phyloP scores from a whole-genome alignment of 2,797 vertebrate genomes.

The Strix occidentalis region DNA sequence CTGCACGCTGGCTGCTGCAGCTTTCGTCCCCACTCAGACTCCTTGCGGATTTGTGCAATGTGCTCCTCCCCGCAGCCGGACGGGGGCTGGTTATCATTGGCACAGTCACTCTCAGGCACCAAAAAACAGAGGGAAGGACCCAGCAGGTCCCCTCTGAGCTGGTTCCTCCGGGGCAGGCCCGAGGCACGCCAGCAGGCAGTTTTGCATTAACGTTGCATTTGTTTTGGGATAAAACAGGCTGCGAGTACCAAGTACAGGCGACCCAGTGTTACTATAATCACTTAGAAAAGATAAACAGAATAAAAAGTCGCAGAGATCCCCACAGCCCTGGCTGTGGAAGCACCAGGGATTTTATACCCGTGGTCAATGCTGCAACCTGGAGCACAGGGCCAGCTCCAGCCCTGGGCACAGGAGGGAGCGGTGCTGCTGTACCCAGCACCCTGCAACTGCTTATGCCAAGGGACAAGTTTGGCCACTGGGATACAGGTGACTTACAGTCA shows the following conservation, averaged over 20 bases:
- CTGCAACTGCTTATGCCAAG: background rate
- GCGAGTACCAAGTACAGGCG: background rate
- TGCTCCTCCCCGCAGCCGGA: background rate
- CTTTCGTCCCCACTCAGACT: background rate
- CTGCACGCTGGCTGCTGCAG: background rate
- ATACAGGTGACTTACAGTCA: background rate
- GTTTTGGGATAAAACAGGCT: slow-evolving; percentile 37
- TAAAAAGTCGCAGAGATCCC: background rate
- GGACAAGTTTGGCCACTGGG: background rate
- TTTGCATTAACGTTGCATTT: slow-evolving; percentile 28
- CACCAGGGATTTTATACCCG: background rate
- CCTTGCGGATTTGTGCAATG: background rate
- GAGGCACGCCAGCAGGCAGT: background rate
- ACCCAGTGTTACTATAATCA: background rate
- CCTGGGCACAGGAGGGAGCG: background rate
- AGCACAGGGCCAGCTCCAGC: background rate
- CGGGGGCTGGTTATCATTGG: background rate
- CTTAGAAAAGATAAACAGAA: background rate
- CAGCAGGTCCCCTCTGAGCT: background rate
- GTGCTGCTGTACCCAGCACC: background rate
- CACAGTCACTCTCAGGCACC: background rate
- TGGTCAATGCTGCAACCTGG: background rate
- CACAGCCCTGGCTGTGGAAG: background rate
- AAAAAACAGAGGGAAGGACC: background rate
- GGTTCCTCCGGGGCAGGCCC: background rate